Conservation (phyloP, 2,113 vertebrate genomes). For the Henicopernis longicauda region DNA sequence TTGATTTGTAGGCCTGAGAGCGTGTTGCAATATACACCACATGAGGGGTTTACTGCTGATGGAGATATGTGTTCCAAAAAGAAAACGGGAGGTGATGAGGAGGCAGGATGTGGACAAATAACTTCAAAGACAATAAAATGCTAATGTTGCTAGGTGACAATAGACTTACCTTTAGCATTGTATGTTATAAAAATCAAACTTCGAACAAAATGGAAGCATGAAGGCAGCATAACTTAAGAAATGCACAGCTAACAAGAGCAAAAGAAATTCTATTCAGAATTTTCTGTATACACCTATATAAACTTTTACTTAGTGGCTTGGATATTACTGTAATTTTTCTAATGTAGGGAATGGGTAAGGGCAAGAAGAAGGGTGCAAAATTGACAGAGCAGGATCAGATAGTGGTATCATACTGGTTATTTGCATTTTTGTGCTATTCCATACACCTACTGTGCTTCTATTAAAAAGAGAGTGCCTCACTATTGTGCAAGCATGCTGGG, state of each 20-base stretch:
- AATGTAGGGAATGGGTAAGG: not conserved
- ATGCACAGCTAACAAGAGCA: not conserved
- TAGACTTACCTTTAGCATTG: not conserved
- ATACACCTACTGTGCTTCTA: not conserved
- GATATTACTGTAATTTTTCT: not conserved
- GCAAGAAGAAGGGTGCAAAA: not conserved
- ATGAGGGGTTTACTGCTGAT: not conserved
- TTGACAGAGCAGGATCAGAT: not conserved
- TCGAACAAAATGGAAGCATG: not conserved
- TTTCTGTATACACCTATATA: not conserved
- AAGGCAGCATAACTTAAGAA: not conserved
- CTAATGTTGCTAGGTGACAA: not conserved
- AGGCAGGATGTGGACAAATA: not conserved
- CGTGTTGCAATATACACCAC: rapidly evolving
- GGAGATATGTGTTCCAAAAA: not conserved
- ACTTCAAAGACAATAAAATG: not conserved
- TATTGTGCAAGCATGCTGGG: not conserved
- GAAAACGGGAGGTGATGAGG: not conserved
- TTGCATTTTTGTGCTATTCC: not conserved
- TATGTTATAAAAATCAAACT: not conserved
- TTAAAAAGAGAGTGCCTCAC: not conserved
- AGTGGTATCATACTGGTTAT: not conserved
- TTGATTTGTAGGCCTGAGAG: not conserved
- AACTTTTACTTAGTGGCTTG: not conserved
- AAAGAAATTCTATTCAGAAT: not conserved